Percentiles rank a stretch among this genome's conserved stretches.
phyloP scores from a whole-genome alignment of 2,888 invertebrate species.

The Acronicta leporina region DNA sequence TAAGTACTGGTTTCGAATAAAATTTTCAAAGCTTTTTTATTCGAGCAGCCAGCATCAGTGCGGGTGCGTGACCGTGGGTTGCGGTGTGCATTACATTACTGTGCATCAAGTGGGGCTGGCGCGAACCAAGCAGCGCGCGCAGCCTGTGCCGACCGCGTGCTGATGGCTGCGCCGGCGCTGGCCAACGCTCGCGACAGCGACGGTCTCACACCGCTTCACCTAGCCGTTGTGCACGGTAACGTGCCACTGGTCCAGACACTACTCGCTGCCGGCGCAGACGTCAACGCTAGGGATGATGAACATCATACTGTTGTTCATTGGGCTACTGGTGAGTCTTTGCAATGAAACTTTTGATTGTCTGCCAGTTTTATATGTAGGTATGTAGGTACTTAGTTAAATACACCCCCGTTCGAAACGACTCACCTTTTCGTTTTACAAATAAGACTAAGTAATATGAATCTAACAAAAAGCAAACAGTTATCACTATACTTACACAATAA shows the following conservation, averaged over 20 bases:
- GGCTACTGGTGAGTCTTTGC: conserved; percentile 96
- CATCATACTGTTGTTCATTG: conserved; percentile 99
- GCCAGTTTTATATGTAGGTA: too few species aligned
- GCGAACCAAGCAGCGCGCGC: conserved; percentile 92
- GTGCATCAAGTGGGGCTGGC: conserved; percentile 94
- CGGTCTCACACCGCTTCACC: conserved; percentile 98
- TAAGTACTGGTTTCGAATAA: too few species aligned
- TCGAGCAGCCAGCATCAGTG: conserved; percentile 81
- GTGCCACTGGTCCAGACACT: conserved; percentile 95
- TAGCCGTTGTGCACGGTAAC: conserved; percentile 98
- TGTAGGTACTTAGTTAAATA: too few species aligned
- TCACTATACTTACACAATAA: not conserved
- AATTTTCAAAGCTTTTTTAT: too few species aligned
- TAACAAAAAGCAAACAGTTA: not conserved
- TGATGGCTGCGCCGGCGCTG: conserved; percentile 95
- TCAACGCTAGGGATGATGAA: conserved; percentile 97
- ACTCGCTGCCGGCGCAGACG: conserved; percentile 95
- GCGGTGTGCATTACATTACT: conserved; percentile 98
- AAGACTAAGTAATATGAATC: too few species aligned
- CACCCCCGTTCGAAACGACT: too few species aligned
- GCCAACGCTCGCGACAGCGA: conserved; percentile 96
- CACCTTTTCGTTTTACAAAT: too few species aligned
- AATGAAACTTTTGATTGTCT: too few species aligned
- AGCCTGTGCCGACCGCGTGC: conserved; percentile 95
- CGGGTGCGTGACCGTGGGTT: conserved; percentile 94